These are phyloP conservation scores for Synergus umbraculus DNA, from an alignment of 2,888 invertebrate species.

Conservation along the genomic window DNA sequence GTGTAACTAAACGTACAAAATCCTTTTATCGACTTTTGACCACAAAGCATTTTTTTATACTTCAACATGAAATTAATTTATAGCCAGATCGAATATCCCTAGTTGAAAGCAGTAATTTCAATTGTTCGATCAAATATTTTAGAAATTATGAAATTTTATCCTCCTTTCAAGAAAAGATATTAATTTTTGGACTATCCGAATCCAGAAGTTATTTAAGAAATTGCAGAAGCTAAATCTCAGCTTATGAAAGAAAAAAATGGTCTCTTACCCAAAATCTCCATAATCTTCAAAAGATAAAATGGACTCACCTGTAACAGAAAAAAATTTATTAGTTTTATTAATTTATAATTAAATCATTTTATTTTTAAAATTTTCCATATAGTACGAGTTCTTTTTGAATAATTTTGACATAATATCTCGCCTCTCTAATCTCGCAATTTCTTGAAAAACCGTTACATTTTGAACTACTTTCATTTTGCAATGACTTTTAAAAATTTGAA, in stretches of 20 bases:
- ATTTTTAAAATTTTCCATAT: neutral
- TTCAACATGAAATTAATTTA: neutral
- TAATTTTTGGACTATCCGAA: too few relatives aligned
- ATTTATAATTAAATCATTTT: neutral
- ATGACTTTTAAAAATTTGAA: neutral
- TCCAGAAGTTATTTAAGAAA: too few relatives aligned
- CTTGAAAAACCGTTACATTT: neutral
- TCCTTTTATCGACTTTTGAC: neutral
- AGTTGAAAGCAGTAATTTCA: neutral
- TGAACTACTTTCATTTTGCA: neutral
- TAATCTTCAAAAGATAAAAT: neutral
- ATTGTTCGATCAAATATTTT: neutral
- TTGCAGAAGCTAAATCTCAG: too few relatives aligned
- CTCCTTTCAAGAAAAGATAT: neutral
- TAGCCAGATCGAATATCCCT: neutral
- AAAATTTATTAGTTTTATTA: neutral
- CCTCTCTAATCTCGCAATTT: neutral
- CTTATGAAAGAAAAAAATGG: too few relatives aligned
- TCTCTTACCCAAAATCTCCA: neutral
- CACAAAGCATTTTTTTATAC: neutral
- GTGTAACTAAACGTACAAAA: neutral
- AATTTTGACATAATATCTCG: neutral
- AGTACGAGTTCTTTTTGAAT: neutral
- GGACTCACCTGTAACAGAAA: neutral
- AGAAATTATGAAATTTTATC: neutral